Conservation (phyloP, 2,888 invertebrate species). For the Amaurobius ferox region DNA sequence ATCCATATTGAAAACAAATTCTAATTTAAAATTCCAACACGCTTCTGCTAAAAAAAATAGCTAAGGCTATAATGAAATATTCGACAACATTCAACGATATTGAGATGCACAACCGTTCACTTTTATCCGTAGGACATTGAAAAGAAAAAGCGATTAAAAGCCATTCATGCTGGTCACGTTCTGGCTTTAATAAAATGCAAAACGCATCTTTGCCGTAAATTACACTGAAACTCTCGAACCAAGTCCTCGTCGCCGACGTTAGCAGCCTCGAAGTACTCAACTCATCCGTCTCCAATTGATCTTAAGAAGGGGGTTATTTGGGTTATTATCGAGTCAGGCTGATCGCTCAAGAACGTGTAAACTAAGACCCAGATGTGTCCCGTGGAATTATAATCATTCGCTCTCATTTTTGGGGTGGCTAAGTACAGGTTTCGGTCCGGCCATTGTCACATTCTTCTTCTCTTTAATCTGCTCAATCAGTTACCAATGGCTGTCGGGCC, state of each 20-base stretch:
- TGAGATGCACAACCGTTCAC: too few relatives aligned
- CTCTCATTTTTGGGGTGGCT: background rate
- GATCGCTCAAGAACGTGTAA: slow-evolving; percentile 17
- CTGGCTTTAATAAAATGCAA: background rate
- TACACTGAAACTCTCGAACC: background rate
- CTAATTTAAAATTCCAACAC: too few relatives aligned
- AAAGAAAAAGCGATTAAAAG: background rate
- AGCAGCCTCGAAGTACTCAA: background rate
- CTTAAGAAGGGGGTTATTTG: slow-evolving; percentile 31
- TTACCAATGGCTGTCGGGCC: background rate
- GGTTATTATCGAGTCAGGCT: slow-evolving; percentile 28
- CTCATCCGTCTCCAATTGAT: slow-evolving; percentile 13
- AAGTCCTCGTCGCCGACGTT: background rate
- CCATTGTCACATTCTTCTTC: slow-evolving; percentile 9
- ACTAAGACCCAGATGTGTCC: background rate
- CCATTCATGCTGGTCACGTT: background rate
- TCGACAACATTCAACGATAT: too few relatives aligned
- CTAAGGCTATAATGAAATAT: too few relatives aligned
- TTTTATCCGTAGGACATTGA: too few relatives aligned
- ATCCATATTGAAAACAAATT: too few relatives aligned
- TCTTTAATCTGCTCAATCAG: background rate
- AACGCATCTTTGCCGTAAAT: background rate
- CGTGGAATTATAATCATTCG: background rate
- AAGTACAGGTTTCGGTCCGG: background rate
- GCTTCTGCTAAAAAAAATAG: too few relatives aligned